A percentile compares a stretch with the other conserved stretches of the same genome.
Evolutionary conservation across 2,888 invertebrate genomes (phyloP).

Genomic region (Leptinotarsa rubiginosa): DNA sequence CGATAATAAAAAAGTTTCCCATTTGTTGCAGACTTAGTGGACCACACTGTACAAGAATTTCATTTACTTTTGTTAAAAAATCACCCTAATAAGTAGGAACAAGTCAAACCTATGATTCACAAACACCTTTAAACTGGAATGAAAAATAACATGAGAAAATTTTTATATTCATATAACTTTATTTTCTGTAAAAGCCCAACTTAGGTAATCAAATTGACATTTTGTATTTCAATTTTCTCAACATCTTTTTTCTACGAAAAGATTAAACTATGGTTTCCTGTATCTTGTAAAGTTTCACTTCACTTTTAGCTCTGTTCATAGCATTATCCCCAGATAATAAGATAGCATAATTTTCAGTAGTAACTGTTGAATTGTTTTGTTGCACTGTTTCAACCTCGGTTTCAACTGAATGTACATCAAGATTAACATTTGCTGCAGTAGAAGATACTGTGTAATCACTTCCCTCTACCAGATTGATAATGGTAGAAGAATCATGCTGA

Average conservation of each 20-base stretch:
- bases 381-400: not conserved
- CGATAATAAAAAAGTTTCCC: no score
- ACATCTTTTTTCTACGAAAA: not conserved
- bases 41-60: no score
- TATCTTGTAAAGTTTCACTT: not conserved
- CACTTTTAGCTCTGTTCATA: not conserved
- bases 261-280: not conserved
- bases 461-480: not conserved
- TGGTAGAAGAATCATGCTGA: not conserved
- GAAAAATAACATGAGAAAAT: no score
- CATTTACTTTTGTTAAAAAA: no score
- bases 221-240: no score
- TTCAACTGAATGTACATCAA: slow-evolving; percentile 11
- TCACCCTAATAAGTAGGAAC: no score
- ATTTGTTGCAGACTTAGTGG: no score
- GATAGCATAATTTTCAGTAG: not conserved
- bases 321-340: not conserved
- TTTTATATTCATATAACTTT: no score
- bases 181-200: no score
- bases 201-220: no score
- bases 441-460: slow-evolving; percentile 7
- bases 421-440: not conserved
- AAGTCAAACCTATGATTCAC: no score
- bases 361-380: not conserved
- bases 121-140: no score